Conservation (phyloP, 2,888 invertebrate genomes). For the Acanthosepion lycidas region DNA sequence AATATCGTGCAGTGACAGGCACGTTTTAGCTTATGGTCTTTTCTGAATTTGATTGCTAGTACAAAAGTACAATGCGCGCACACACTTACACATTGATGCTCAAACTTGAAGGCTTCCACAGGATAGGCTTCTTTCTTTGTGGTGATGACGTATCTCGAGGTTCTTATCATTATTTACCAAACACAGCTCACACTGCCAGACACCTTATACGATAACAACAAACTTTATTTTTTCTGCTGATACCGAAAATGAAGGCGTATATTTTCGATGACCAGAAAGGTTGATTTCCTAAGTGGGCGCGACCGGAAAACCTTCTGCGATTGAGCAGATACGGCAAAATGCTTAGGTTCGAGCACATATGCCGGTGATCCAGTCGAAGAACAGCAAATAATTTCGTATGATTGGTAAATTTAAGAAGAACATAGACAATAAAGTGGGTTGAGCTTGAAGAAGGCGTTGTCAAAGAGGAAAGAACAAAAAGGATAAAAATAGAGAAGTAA, state of each 20-base stretch:
- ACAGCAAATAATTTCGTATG: neutral
- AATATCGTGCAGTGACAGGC: no score
- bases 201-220: neutral
- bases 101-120: neutral
- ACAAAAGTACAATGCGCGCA: neutral
- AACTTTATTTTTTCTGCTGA: neutral
- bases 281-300: neutral
- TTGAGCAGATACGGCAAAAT: neutral
- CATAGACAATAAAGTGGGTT: neutral
- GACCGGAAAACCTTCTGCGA: neutral
- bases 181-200: neutral
- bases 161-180: slow-evolving; percentile 12
- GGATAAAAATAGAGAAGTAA: neutral
- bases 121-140: neutral
- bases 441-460: neutral
- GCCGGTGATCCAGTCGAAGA: neutral
- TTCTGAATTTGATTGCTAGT: neutral
- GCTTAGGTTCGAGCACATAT: neutral
- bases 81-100: no score
- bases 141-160: neutral
- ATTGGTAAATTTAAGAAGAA: neutral
- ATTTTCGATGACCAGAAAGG: neutral
- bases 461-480: neutral
- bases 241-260: neutral
- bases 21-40: no score